phyloP scores from a whole-genome alignment of 2,797 vertebrate species.

The Lutra lutra region DNA sequence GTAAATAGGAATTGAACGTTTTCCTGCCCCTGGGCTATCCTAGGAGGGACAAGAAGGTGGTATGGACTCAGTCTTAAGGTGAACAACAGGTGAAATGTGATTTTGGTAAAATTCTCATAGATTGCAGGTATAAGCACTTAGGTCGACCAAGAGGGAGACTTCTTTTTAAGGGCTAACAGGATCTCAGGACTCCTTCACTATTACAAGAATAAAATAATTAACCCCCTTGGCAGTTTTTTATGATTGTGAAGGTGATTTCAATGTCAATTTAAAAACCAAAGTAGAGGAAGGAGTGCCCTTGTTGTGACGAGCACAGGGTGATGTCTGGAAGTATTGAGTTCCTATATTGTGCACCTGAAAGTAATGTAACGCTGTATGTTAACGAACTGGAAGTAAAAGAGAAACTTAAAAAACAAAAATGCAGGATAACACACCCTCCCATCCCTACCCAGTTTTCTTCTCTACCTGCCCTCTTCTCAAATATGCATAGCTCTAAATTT shows the following conservation, averaged over 20 bases:
- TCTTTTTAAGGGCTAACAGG: background rate
- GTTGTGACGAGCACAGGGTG: background rate
- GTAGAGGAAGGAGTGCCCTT: background rate
- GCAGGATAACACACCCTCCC: background rate
- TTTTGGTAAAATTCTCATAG: constrained; percentile 12
- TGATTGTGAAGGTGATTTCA: background rate
- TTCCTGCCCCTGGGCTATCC: background rate
- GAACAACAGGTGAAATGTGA: background rate
- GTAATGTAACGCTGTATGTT: background rate
- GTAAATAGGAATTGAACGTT: background rate
- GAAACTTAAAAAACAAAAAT: background rate
- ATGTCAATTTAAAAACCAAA: background rate
- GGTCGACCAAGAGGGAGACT: background rate
- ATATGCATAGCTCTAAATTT: background rate
- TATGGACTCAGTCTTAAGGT: background rate
- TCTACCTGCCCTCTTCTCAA: background rate
- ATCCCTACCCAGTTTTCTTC: background rate
- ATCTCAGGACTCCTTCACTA: background rate
- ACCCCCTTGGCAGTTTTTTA: background rate
- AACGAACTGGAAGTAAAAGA: background rate
- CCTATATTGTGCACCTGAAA: background rate
- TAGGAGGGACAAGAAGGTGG: constrained; percentile 11
- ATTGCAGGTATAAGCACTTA: background rate
- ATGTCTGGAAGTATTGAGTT: background rate
- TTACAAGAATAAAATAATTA: background rate